phyloP scores from a whole-genome alignment of 2,888 invertebrate species.

The Hyposoter didymator region DNA sequence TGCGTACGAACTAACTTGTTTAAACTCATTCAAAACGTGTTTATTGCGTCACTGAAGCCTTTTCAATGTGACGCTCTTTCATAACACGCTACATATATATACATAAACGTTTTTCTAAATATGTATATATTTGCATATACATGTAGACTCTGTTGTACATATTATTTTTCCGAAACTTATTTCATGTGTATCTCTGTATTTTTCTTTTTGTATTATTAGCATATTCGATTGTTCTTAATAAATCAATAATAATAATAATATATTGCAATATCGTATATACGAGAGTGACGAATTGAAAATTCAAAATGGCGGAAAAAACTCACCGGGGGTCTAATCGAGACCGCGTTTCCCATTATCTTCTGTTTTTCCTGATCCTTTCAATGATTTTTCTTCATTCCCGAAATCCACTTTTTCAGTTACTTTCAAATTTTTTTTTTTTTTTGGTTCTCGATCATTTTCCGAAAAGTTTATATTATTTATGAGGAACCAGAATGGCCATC shows the following conservation, averaged over 20 bases:
- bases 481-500: not conserved
- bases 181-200: slow-evolving; percentile 80
- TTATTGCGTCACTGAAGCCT: slow-evolving; percentile 20
- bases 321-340: not conserved
- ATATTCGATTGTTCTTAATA: slow-evolving; percentile 76
- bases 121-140: slow-evolving; percentile 74
- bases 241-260: slow-evolving; percentile 63
- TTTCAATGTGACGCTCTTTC: slow-evolving; percentile 61
- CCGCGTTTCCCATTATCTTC: not conserved
- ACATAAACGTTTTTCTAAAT: slow-evolving; percentile 59
- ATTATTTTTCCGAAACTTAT: slow-evolving; percentile 79
- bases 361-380: not conserved
- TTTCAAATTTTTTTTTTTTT: not conserved
- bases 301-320: not conserved
- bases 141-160: slow-evolving; percentile 80
- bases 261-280: not conserved
- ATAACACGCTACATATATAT: slow-evolving; percentile 66
- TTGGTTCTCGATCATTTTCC: not conserved
- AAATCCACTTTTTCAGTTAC: too few species aligned
- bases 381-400: not conserved
- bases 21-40: slow-evolving; percentile 63
- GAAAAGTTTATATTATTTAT: not conserved
- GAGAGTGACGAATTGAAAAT: not conserved
- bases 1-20: slow-evolving; percentile 72
- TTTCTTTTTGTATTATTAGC: slow-evolving; percentile 79